Evolutionary conservation across 2,888 invertebrate genomes (phyloP).

Genomic region (Sinhomidia bicolor): DNA sequence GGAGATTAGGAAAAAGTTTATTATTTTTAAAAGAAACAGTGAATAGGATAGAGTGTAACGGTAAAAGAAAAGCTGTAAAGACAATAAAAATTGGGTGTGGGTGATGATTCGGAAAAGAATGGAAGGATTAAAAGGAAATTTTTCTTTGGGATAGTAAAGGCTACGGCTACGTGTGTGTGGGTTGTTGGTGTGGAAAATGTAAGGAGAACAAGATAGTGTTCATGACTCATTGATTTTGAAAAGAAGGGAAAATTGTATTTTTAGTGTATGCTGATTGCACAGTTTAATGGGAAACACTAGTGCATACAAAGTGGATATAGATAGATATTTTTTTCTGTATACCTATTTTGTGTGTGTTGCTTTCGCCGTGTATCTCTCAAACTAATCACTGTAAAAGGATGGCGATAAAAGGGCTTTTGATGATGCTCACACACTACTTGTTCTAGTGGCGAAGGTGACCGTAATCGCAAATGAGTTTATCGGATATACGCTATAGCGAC

Average conservation of each 20-base stretch:
- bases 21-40: background rate
- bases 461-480: background rate
- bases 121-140: too few relatives aligned
- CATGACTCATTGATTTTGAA: constrained; percentile 20
- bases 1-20: background rate
- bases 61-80: background rate
- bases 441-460: background rate
- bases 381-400: background rate
- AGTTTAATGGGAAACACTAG: background rate
- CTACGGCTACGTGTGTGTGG: background rate
- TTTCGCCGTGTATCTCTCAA: background rate
- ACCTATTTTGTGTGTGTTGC: background rate
- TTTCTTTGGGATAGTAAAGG: background rate
- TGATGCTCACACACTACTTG: too few relatives aligned
- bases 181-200: background rate
- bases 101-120: too few relatives aligned
- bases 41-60: too few relatives aligned
- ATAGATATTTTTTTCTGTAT: background rate
- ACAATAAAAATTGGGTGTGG: background rate
- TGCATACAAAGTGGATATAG: background rate
- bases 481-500: background rate
- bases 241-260: background rate
- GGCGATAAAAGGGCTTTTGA: background rate
- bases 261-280: background rate
- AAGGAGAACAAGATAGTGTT: background rate